Conservation (phyloP, 2,888 invertebrate species). For the Trissolcus brochymenae region DNA sequence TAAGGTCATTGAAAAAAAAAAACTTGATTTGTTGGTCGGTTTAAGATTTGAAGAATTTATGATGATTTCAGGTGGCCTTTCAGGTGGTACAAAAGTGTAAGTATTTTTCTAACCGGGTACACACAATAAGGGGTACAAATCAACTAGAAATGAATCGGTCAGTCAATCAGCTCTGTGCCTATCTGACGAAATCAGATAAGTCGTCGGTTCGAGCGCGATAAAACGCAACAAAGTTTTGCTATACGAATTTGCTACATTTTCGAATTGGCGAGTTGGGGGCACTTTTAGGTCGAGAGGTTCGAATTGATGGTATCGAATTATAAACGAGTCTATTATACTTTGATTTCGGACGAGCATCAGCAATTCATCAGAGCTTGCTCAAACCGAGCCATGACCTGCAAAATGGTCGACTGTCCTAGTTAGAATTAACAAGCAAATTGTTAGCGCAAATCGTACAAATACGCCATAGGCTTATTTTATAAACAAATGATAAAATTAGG, state of each 20-base stretch:
- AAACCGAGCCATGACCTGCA: slow-evolving; percentile 45
- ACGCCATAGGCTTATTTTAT: slow-evolving; percentile 52
- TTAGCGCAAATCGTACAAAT: slow-evolving; percentile 55
- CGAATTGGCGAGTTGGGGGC: slow-evolving; percentile 1
- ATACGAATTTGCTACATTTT: slow-evolving; percentile 9
- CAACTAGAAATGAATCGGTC: slow-evolving; percentile 1
- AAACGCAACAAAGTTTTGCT: slow-evolving; percentile 33
- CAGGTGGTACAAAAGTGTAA: slow-evolving; percentile 26
- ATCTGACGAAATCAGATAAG: slow-evolving; percentile 30
- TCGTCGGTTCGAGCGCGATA: background rate
- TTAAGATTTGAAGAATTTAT: background rate
- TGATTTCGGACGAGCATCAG: slow-evolving; percentile 30
- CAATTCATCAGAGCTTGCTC: slow-evolving; percentile 53
- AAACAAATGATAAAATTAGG: slow-evolving; percentile 7
- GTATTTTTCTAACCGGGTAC: background rate
- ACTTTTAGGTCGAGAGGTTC: slow-evolving; percentile 19
- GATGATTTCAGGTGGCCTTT: slow-evolving; percentile 23
- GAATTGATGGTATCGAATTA: slow-evolving; percentile 16
- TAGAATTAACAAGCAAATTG: slow-evolving; percentile 52
- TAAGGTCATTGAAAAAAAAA: slow-evolving; percentile 16
- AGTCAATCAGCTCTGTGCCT: slow-evolving; percentile 42
- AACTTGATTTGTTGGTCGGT: too few relatives aligned
- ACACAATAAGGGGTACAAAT: slow-evolving; percentile 8
- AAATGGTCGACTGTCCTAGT: slow-evolving; percentile 54
- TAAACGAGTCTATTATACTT: slow-evolving; percentile 23